These are phyloP conservation scores for Zapus hudsonius DNA, from an alignment of 2,113 vertebrate species.

Conservation along the genomic window DNA sequence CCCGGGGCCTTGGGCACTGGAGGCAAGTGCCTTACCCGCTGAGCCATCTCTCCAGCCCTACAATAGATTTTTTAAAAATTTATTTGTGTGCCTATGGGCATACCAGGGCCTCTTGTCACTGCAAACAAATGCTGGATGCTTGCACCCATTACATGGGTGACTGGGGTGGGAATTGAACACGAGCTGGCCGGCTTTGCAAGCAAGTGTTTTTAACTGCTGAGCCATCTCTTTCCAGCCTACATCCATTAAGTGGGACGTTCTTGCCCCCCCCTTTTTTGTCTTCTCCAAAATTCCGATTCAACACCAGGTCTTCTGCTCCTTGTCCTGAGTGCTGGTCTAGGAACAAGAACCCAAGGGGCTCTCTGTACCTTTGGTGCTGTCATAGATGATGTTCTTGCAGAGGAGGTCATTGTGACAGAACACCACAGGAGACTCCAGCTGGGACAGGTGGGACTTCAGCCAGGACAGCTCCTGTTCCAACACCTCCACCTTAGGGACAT, in stretches of 20 bases:
- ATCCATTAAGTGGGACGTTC: not conserved
- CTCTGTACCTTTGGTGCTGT: constrained; percentile 87
- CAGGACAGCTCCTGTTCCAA: constrained; percentile 93
- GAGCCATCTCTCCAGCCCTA: no score
- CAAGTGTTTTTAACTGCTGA: not conserved
- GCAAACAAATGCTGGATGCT: no score
- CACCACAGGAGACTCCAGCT: constrained; percentile 93
- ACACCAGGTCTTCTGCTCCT: not conserved
- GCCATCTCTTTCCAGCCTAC: not conserved
- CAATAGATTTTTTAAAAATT: no score
- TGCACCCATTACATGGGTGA: no score
- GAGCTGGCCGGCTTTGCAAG: no score
- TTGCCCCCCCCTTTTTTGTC: not conserved
- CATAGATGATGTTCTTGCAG: constrained; percentile 98
- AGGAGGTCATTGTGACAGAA: constrained; percentile 98
- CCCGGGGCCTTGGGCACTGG: no score
- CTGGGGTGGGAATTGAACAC: no score
- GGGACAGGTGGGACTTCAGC: constrained; percentile 95
- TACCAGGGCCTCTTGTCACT: no score
- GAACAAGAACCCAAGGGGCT: not conserved
- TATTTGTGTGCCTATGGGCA: no score
- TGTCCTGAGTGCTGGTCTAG: no score
- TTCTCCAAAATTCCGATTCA: constrained; percentile 1
- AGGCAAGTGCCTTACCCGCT: no score
- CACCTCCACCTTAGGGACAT: constrained; percentile 90